Conservation (phyloP, 1,140 invertebrate species). For the Drosophila tristis region DNA sequence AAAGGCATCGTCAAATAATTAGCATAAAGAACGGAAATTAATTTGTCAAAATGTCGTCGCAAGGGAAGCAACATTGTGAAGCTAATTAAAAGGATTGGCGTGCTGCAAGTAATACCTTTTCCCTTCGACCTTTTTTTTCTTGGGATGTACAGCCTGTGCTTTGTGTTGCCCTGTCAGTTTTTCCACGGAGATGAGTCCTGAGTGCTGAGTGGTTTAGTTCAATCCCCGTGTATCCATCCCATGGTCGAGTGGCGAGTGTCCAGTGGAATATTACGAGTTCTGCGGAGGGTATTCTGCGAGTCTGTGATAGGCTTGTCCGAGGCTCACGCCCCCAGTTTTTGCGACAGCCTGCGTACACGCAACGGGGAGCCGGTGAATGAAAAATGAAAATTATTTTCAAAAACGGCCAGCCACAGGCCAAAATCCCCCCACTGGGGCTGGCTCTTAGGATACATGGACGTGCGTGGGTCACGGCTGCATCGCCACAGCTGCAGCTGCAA, state of each 20-base stretch:
- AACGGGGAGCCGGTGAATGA: slow-evolving; percentile 1
- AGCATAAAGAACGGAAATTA: slow-evolving; percentile 63
- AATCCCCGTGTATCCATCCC: not conserved
- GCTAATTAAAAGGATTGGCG: slow-evolving; percentile 59
- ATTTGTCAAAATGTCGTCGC: slow-evolving; percentile 62
- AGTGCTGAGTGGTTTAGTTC: slow-evolving; percentile 6
- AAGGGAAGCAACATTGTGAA: slow-evolving; percentile 21
- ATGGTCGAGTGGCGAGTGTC: not conserved
- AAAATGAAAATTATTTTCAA: slow-evolving; percentile 38
- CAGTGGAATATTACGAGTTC: not conserved
- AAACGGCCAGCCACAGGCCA: slow-evolving; percentile 5
- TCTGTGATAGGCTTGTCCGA: not conserved
- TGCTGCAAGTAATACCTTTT: slow-evolving; percentile 17
- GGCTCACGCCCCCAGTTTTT: not conserved
- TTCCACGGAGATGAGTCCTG: not conserved
- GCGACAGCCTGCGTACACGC: not conserved
- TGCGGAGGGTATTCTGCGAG: not conserved
- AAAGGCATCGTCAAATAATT: slow-evolving; percentile 30
- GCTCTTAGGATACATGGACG: slow-evolving; percentile 8
- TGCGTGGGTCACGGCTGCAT: not conserved
- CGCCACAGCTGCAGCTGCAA: slow-evolving; percentile 12
- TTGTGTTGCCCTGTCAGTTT: not conserved
- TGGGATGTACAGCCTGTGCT: not conserved
- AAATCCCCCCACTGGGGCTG: slow-evolving; percentile 4
- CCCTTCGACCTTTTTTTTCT: not conserved